Percentiles rank a stretch among this genome's conserved stretches.
Evolutionary conservation across 2,888 invertebrate species (phyloP).

Genomic region (Polydrusus tereticollis): DNA sequence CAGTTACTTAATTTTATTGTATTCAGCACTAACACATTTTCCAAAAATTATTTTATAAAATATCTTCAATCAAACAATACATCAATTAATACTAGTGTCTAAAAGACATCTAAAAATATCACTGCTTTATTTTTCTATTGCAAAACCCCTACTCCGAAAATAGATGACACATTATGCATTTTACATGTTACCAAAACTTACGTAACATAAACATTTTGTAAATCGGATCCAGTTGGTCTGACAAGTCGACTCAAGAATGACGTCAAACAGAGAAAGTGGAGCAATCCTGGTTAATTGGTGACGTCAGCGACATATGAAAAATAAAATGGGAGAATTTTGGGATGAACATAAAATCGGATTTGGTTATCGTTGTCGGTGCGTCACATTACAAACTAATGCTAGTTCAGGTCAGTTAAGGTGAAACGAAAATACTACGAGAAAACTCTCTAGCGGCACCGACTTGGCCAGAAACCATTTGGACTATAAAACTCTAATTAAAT

Average conservation of each 20-base stretch:
- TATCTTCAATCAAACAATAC: too few relatives aligned
- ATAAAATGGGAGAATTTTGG: slow-evolving; percentile 18
- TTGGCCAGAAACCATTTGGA: slow-evolving; percentile 38
- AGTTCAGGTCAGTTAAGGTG: too few relatives aligned
- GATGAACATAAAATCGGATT: background rate
- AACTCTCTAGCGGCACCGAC: slow-evolving; percentile 33
- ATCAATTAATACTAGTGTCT: too few relatives aligned
- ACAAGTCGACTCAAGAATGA: slow-evolving; percentile 41
- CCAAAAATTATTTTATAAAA: too few relatives aligned
- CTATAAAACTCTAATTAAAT: slow-evolving; percentile 47
- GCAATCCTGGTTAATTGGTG: slow-evolving; percentile 23
- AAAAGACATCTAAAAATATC: background rate
- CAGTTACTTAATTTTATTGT: too few relatives aligned
- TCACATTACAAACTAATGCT: too few relatives aligned
- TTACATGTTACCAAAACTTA: slow-evolving; percentile 4
- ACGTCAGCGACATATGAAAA: slow-evolving; percentile 24
- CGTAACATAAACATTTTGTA: slow-evolving; percentile 25
- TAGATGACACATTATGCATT: background rate
- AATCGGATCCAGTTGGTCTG: slow-evolving; percentile 25
- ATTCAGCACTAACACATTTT: too few relatives aligned
- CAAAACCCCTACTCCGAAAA: slow-evolving; percentile 11
- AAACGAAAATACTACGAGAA: slow-evolving; percentile 2
- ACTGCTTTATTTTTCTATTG: slow-evolving; percentile 2
- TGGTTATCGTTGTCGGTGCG: too few relatives aligned
- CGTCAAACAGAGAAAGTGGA: slow-evolving; percentile 36